These are phyloP conservation scores for Tachycineta bicolor DNA, from an alignment of 2,113 vertebrate species.

Conservation along the genomic window DNA sequence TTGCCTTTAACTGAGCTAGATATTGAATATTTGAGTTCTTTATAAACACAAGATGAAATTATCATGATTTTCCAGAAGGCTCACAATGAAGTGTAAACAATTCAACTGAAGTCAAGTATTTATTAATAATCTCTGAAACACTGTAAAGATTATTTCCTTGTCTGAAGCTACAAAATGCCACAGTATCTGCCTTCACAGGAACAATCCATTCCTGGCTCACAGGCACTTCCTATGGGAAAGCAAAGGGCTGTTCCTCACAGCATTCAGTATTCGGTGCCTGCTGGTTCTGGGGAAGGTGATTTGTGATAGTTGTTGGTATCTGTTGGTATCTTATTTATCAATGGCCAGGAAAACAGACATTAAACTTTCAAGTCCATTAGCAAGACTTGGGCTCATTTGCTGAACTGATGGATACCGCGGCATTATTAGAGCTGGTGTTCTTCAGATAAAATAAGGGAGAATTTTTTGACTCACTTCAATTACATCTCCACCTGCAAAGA, in stretches of 20 bases:
- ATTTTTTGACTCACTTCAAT: not conserved
- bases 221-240: not conserved
- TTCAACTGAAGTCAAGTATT: not conserved
- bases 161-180: not conserved
- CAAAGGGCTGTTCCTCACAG: not conserved
- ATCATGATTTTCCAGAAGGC: not conserved
- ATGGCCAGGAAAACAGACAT: not conserved
- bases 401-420: not conserved
- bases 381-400: not conserved
- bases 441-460: not conserved
- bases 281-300: not conserved
- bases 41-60: slow-evolving; percentile 5
- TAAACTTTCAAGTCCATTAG: not conserved
- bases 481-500: not conserved
- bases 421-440: not conserved
- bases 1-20: not conserved
- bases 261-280: not conserved
- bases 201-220: not conserved
- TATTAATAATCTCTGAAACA: slow-evolving; percentile 1
- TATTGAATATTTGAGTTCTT: slow-evolving; percentile 6
- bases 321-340: not conserved
- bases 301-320: not conserved
- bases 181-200: not conserved
- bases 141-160: not conserved
- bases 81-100: not conserved